Evolutionary conservation across 2,888 invertebrate genomes (phyloP).

Genomic region (Patella pellucida): DNA sequence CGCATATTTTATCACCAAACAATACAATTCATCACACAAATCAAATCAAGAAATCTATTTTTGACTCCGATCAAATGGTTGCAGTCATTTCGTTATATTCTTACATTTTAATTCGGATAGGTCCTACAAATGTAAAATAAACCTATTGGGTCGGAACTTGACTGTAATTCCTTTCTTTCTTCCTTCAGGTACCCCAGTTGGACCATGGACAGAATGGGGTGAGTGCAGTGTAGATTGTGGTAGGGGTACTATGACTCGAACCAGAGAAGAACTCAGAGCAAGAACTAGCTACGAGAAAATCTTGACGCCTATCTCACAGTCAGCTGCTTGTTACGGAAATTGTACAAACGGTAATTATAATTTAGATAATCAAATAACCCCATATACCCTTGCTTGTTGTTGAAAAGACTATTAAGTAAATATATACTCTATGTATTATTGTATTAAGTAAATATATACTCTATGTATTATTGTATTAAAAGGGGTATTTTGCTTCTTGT

Average conservation of each 20-base stretch:
- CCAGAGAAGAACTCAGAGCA: constrained; percentile 25
- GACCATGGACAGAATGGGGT: constrained; percentile 43
- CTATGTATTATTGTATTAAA: no score
- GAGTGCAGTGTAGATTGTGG: constrained; percentile 48
- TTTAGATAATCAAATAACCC: no score
- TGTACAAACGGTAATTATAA: constrained; percentile 40
- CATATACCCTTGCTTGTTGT: no score
- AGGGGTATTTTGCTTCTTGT: constrained; percentile 13
- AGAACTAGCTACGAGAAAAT: constrained; percentile 25
- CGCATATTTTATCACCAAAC: no score
- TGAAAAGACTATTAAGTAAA: not conserved
- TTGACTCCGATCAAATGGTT: no score
- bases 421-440: not conserved
- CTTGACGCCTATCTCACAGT: constrained; percentile 23
- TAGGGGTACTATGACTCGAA: constrained; percentile 38
- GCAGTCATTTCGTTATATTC: no score
- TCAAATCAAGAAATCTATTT: no score
- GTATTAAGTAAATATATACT: no score
- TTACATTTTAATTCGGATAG: no score
- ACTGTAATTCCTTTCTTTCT: not conserved
- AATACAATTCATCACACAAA: no score
- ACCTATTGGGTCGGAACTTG: not conserved
- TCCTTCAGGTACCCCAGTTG: constrained; percentile 32
- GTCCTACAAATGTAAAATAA: no score
- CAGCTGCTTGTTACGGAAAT: constrained; percentile 23